Base-by-base conservation (phyloP, 2,113 vertebrate species). In the Xyliphius kryptos region DNA sequence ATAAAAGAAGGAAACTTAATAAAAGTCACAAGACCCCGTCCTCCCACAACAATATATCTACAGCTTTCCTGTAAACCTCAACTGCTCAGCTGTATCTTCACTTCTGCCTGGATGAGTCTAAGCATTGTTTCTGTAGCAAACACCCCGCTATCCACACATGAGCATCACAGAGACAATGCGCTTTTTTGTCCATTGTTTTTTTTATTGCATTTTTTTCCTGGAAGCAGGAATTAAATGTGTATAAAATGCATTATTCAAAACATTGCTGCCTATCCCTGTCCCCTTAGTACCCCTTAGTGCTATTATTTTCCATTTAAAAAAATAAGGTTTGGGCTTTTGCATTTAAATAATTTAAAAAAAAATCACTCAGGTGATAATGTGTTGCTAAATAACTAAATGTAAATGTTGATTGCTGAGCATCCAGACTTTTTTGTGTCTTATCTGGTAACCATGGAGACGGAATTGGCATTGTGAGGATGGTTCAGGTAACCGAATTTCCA, bases 391-490 rank as follows among this genome's bases (percentile, higher is more conserved):
- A n/a, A n/a, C n/a, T n/a, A n/a, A 38, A 38, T 38, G 36, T 6
- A 38, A 10, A 38, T 6, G 56, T 36, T 22, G 41, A 19, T 21
- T 47, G 5, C 8, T 2, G 40, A 20, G 52, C 38, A 32, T 36
- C 48, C 38, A 50, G 56, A 57, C 37, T 43, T 56, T 61, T 60
- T 66, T 65, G 61, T 57, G 40, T 44, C 54, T 56, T 46, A 41
- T 60, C 22, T 46, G 16, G 65, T 76, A 76, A 61, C 71, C 53
- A 58, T 66, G 61, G 68, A 47, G 70, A 73, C 65, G 5, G 37
- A 37, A 61, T 14, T 40, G 52, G 26, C 41, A 50, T 38, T 57
- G 21, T 44, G 20, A 13, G 47, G 50, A 56, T 20, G 22, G 60
- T 51, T 66, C 37, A 55, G 46, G 62, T 19, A 64, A 55, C 41